These are phyloP conservation scores for Hyperoplus lanceolatus DNA, from an alignment of 2,797 vertebrate genomes.

Conservation along the genomic window DNA sequence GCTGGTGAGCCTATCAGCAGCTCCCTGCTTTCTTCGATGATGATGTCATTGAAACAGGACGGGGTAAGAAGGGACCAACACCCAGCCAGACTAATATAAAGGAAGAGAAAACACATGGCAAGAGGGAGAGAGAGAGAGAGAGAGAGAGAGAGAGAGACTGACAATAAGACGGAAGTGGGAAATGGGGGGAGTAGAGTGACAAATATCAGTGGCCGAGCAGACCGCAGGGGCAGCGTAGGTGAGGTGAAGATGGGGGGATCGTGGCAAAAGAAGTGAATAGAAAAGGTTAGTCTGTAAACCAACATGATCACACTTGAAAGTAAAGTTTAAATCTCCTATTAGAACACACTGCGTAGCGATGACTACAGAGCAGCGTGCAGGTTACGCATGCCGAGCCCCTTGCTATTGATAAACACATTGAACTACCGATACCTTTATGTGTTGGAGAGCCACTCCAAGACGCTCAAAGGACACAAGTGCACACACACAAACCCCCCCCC, in stretches of 20 bases:
- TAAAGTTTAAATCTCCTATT: background rate
- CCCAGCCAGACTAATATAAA: slow-evolving; percentile 40
- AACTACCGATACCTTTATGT: slow-evolving; percentile 64
- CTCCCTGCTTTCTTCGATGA: slow-evolving; percentile 60
- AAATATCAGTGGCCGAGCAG: background rate
- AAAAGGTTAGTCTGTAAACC: slow-evolving; percentile 14
- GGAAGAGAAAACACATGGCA: slow-evolving; percentile 20
- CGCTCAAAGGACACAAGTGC: slow-evolving; percentile 63
- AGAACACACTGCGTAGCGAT: background rate
- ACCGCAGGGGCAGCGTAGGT: background rate
- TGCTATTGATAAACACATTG: slow-evolving; percentile 68
- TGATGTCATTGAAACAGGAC: slow-evolving; percentile 69
- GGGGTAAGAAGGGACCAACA: slow-evolving; percentile 53
- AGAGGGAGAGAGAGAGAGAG: slow-evolving; percentile 15
- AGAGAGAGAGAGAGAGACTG: slow-evolving; percentile 34
- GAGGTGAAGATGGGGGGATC: background rate
- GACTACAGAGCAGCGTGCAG: slow-evolving; percentile 12
- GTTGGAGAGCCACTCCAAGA: slow-evolving; percentile 68
- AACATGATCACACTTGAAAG: background rate
- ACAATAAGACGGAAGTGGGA: slow-evolving; percentile 6
- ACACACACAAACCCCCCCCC: background rate
- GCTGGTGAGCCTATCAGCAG: slow-evolving; percentile 25
- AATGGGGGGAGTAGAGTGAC: slow-evolving; percentile 35
- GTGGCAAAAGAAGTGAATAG: background rate
- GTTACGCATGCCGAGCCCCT: slow-evolving; percentile 9